phyloP scores from a whole-genome alignment of 2,113 vertebrate species.

The Trinectes maculatus region DNA sequence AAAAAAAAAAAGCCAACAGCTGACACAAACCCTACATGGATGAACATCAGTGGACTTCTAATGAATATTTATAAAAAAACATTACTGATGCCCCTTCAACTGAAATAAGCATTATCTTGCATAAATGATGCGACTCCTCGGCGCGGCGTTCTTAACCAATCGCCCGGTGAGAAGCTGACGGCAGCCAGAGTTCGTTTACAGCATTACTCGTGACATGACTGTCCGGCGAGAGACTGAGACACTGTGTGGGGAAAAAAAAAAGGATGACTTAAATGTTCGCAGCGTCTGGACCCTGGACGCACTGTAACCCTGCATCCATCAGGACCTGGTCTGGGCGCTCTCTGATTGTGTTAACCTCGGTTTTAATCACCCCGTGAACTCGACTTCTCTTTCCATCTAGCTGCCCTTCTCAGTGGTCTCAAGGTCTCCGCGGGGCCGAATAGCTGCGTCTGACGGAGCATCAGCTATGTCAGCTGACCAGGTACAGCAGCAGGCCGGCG shows the following conservation, averaged over 20 bases:
- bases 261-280: slow-evolving; percentile 25
- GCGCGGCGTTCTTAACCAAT: slow-evolving; percentile 6
- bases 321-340: slow-evolving; percentile 33
- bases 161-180: slow-evolving; percentile 38
- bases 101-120: slow-evolving; percentile 41
- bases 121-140: slow-evolving; percentile 30
- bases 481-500: slow-evolving; percentile 24
- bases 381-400: slow-evolving; percentile 56
- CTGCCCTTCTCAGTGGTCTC: slow-evolving; percentile 42
- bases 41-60: slow-evolving; percentile 25
- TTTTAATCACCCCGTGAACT: slow-evolving; percentile 71
- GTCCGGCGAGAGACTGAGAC: slow-evolving; percentile 49
- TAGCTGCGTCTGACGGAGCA: slow-evolving; percentile 41
- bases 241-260: slow-evolving; percentile 44
- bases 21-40: slow-evolving; percentile 35
- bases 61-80: slow-evolving; percentile 43
- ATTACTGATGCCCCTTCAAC: not conserved
- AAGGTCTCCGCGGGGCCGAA: slow-evolving; percentile 50
- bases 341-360: slow-evolving; percentile 51
- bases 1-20: slow-evolving; percentile 18
- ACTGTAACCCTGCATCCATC: slow-evolving; percentile 24
- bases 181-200: slow-evolving; percentile 27
- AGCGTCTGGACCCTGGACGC: not conserved
- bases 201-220: slow-evolving; percentile 34
- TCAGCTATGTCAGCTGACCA: slow-evolving; percentile 39